These are phyloP conservation scores for Narcine bancroftii DNA, from an alignment of 2,113 vertebrate genomes.

Conservation along the genomic window DNA sequence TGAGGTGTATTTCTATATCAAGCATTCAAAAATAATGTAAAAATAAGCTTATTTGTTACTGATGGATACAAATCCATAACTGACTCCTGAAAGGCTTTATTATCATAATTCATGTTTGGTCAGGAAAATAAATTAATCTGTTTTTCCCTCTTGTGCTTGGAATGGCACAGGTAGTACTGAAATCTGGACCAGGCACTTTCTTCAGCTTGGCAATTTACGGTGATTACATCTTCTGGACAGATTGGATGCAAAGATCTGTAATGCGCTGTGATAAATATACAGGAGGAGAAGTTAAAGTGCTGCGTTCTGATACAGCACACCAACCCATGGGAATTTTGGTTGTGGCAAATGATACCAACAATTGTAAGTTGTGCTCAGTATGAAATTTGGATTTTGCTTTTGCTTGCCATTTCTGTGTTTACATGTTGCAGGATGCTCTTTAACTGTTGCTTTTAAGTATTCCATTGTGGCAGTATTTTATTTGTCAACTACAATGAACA, in stretches of 20 bases:
- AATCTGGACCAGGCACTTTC: constrained; percentile 85
- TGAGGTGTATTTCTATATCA: neutral
- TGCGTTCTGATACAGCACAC: constrained; percentile 87
- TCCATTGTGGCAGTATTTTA: neutral
- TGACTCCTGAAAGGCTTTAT: neutral
- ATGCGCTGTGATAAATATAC: constrained; percentile 90
- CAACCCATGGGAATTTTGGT: constrained; percentile 96
- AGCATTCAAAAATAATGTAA: neutral
- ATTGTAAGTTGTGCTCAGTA: constrained; percentile 69
- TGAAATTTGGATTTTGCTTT: neutral
- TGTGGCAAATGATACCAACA: constrained; percentile 88
- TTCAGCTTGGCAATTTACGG: constrained; percentile 85
- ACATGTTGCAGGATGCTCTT: neutral
- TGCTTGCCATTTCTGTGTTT: neutral
- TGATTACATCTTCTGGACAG: constrained; percentile 97
- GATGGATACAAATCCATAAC: neutral
- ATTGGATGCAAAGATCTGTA: constrained; percentile 84
- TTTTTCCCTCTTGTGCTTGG: constrained; percentile 36
- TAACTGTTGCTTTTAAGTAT: neutral
- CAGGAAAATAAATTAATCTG: neutral
- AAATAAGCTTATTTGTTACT: neutral
- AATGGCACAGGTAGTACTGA: constrained; percentile 74
- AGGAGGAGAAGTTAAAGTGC: constrained; percentile 82
- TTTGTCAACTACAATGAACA: neutral
- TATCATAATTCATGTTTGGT: neutral